A percentile compares a stretch with the other conserved stretches of the same genome.
phyloP scores from a whole-genome alignment of 2,888 invertebrate genomes.

The Druceiella hillmani region DNA sequence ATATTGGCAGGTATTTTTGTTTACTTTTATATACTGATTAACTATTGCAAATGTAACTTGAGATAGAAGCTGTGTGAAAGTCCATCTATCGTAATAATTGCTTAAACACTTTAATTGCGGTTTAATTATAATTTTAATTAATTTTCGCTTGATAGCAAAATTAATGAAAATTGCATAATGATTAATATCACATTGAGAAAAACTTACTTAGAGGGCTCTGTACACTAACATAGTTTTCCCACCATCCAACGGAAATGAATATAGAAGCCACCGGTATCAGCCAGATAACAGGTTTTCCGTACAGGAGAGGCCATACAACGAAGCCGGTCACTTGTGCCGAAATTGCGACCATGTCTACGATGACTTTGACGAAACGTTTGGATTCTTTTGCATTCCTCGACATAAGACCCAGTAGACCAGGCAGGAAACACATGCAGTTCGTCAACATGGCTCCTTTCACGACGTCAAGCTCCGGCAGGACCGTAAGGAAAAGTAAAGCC shows the following conservation, averaged over 20 bases:
- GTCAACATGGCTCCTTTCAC: conserved; percentile 95
- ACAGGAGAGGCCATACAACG: conserved; percentile 85
- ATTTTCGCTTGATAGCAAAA: conserved; percentile 6
- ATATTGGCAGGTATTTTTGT: too few species aligned
- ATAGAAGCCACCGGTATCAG: conserved; percentile 80
- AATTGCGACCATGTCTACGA: conserved; percentile 80
- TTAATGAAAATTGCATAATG: conserved; percentile 3
- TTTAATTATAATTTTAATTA: conserved; percentile 4
- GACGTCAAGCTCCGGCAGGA: conserved; percentile 89
- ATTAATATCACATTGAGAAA: conserved; percentile 5
- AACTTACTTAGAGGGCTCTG: conserved; percentile 72
- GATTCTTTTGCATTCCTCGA: conserved; percentile 81
- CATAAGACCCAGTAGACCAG: conserved; percentile 69
- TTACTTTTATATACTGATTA: too few species aligned
- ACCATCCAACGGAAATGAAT: conserved; percentile 91
- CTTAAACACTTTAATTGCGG: conserved; percentile 5
- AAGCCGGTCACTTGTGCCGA: conserved; percentile 87
- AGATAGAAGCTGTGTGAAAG: too few species aligned
- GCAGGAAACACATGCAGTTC: conserved; percentile 90
- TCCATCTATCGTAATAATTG: too few species aligned
- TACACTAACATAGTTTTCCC: conserved; percentile 94
- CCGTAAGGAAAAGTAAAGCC: conserved; percentile 78
- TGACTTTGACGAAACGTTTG: conserved; percentile 68
- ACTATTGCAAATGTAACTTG: too few species aligned
- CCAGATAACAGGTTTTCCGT: conserved; percentile 72